Evolutionary conservation across 2,888 invertebrate species (phyloP).

Genomic region (Teinopalpus imperialis): DNA sequence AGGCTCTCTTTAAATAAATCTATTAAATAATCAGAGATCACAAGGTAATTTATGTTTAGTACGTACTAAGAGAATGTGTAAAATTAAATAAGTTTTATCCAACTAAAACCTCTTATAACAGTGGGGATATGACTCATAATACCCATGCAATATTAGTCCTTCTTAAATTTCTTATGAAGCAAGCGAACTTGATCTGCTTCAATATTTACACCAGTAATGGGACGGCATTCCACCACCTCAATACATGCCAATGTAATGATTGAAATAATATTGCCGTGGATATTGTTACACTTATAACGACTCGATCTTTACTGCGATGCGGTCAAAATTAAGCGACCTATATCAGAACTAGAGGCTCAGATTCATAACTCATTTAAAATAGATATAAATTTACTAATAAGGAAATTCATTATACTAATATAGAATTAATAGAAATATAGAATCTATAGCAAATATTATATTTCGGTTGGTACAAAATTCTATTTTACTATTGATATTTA

Average conservation of each 20-base stretch:
- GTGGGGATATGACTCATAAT: slow-evolving; percentile 36
- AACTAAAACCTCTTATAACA: slow-evolving; percentile 26
- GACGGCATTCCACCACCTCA: slow-evolving; percentile 54
- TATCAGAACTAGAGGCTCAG: slow-evolving; percentile 55
- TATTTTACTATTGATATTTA: too few species aligned
- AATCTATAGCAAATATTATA: too few species aligned
- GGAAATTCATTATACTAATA: too few species aligned
- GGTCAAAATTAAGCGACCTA: slow-evolving; percentile 59
- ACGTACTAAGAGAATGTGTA: too few species aligned
- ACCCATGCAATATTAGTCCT: slow-evolving; percentile 79
- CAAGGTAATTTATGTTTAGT: too few species aligned
- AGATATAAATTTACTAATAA: neutral
- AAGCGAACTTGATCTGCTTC: slow-evolving; percentile 42
- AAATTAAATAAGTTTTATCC: too few species aligned
- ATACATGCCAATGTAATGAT: slow-evolving; percentile 51
- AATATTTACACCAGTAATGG: slow-evolving; percentile 44
- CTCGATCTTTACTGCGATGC: slow-evolving; percentile 60
- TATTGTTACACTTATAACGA: slow-evolving; percentile 46
- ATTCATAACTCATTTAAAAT: slow-evolving; percentile 40
- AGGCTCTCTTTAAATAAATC: too few species aligned
- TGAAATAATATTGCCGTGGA: slow-evolving; percentile 74
- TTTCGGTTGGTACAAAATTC: too few species aligned
- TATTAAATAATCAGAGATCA: too few species aligned
- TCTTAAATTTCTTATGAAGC: slow-evolving; percentile 50
- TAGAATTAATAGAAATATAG: too few species aligned